Conservation (phyloP, 2,888 invertebrate genomes). For the Amphipoea oculea region DNA sequence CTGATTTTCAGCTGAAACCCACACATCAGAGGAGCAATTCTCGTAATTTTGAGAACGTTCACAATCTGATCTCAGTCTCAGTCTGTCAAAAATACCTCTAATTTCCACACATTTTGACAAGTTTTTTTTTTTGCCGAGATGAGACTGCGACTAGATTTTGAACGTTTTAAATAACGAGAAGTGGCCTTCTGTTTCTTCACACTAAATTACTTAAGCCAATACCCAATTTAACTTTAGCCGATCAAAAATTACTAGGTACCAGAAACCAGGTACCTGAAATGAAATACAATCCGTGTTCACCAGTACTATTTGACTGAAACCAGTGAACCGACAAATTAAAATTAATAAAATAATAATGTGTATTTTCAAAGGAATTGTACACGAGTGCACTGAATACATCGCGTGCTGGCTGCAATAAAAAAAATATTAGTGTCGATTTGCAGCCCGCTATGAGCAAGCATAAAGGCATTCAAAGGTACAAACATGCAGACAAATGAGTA, state of each 20-base stretch:
- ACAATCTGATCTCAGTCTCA: too few species aligned
- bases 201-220: too few species aligned
- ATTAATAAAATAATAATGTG: slow-evolving; percentile 47
- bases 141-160: too few species aligned
- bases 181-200: neutral
- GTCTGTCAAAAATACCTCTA: too few species aligned
- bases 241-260: neutral
- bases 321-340: slow-evolving; percentile 51
- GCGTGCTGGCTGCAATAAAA: slow-evolving; percentile 63
- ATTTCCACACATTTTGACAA: too few species aligned
- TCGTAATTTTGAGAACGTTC: too few species aligned
- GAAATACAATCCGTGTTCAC: slow-evolving; percentile 16
- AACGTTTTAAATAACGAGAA: too few species aligned
- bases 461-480: slow-evolving; percentile 45
- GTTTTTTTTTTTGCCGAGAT: too few species aligned
- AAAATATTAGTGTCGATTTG: slow-evolving; percentile 66
- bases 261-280: neutral
- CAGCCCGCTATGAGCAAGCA: slow-evolving; percentile 57
- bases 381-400: slow-evolving; percentile 42
- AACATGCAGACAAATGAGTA: slow-evolving; percentile 44
- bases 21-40: too few species aligned
- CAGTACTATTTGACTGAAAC: slow-evolving; percentile 1
- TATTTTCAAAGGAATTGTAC: slow-evolving; percentile 46
- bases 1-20: neutral
- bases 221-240: neutral